Evolutionary conservation across 2,888 invertebrate species (phyloP), one percentile per base, ranked within the genome.

Genomic region (Scaptomyza caliginosa): DNA sequence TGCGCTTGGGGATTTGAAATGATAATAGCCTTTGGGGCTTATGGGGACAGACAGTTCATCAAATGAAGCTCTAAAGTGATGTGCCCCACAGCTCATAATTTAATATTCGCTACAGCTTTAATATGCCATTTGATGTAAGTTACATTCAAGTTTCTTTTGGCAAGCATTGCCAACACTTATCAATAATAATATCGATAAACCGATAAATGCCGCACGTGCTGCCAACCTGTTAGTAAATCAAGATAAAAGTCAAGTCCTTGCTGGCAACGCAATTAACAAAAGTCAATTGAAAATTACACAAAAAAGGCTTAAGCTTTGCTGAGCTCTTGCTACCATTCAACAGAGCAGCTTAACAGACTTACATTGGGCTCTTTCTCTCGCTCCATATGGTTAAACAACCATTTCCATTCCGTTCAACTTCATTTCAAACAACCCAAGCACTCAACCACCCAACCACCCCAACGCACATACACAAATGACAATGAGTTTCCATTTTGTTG

Each of bases 1-100:
- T 82, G 77, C 79, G 86, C 72, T 85, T 63, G 68, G 81, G 81
- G 86, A 85, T 79, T 85, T 82, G 67, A 77, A 74, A 79, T 79
- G 74, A 72, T 66, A 66, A 72, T 77, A 66, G 77, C 80, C 79
- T 62, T 62, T 48, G 56, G 76, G 83, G 77, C 86, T 79, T 77
- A 66, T 62, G 81, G 56, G 48, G 39, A 45, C 64, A 57, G 74
- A 64, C 80, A 80, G 86, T 82, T 76, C 79, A 85, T 85, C 76
- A 78, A 79, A 76, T 71, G 74, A 71, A 68, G 79, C 79, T 64
- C 26, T 50, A 54, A 68, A 78, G 73, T 78, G 73, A 54, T 34
- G 24, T 57, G 43, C 45, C 39, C 13, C 16, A 30, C 46, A 42
- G 34, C 32, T 62, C 54, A 67, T 73, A 67, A 71, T 63, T 73